A percentile compares a stretch with the other conserved stretches of the same genome.
phyloP scores from a whole-genome alignment of 1,140 invertebrate genomes.

The Drosophila nigrodunni region DNA sequence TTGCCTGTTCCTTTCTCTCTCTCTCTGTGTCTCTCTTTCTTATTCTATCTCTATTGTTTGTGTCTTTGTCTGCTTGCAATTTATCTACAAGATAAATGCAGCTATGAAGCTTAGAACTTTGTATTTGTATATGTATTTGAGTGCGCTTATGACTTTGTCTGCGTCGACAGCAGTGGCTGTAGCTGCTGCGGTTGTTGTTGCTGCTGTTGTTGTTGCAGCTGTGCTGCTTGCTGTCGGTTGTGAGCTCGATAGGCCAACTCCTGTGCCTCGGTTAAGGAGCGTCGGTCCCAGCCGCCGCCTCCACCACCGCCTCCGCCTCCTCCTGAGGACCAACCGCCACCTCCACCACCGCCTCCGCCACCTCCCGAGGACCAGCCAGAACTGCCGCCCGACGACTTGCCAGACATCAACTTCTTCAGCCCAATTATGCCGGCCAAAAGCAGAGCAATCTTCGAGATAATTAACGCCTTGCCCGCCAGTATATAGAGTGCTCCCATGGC shows the following conservation, averaged over 20 bases:
- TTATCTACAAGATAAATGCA: slow-evolving; percentile 82
- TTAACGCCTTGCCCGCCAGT: slow-evolving; percentile 91
- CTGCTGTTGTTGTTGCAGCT: slow-evolving; percentile 37
- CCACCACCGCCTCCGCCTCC: slow-evolving; percentile 83
- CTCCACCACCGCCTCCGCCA: slow-evolving; percentile 86
- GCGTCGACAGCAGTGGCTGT: slow-evolving; percentile 45
- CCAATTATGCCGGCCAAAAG: slow-evolving; percentile 91
- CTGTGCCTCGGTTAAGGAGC: slow-evolving; percentile 86
- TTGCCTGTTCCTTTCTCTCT: slow-evolving; percentile 38
- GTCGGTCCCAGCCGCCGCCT: slow-evolving; percentile 85
- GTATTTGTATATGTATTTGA: slow-evolving; percentile 17
- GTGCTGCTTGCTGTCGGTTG: slow-evolving; percentile 49
- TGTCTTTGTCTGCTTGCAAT: slow-evolving; percentile 29
- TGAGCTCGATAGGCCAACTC: slow-evolving; percentile 89
- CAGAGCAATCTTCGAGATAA: slow-evolving; percentile 91
- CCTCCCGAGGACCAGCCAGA: slow-evolving; percentile 86
- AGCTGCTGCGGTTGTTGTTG: slow-evolving; percentile 34
- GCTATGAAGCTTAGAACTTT: slow-evolving; percentile 50
- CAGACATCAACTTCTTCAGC: slow-evolving; percentile 90
- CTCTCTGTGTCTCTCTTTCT: slow-evolving; percentile 31
- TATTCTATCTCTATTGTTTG: not conserved
- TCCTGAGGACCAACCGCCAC: slow-evolving; percentile 87
- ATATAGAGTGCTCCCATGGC: slow-evolving; percentile 91
- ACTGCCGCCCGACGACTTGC: slow-evolving; percentile 87
- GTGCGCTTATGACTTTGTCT: slow-evolving; percentile 64